phyloP scores from a whole-genome alignment of 2,797 vertebrate species.

The Triplophysa yarkandensis region DNA sequence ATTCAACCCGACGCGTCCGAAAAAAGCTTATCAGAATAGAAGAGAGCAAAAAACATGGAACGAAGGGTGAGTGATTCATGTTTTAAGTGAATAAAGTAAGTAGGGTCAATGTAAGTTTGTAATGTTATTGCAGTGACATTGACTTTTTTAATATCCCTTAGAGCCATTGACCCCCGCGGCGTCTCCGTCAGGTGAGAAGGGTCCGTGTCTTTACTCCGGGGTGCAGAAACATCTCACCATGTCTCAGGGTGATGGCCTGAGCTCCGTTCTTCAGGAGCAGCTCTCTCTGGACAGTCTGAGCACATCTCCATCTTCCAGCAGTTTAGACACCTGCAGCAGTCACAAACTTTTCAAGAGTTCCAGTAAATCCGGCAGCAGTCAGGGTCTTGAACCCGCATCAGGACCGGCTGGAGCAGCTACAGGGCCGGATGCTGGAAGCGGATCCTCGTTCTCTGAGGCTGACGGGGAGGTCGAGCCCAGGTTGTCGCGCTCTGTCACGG shows the following conservation, averaged over 20 bases:
- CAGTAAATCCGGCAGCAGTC: constrained; percentile 71
- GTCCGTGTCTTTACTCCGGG: constrained; percentile 79
- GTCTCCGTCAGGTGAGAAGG: constrained; percentile 72
- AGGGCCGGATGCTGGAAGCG: constrained; percentile 64
- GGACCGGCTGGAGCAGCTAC: constrained; percentile 60
- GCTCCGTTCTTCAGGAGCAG: constrained; percentile 76
- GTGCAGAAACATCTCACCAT: constrained; percentile 79
- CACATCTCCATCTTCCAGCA: constrained; percentile 85
- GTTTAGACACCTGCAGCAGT: constrained; percentile 84
- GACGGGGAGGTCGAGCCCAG: constrained; percentile 83
- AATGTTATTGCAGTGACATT: too few species aligned
- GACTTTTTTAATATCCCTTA: too few species aligned
- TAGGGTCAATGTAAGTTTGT: too few species aligned
- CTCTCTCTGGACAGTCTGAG: constrained; percentile 74
- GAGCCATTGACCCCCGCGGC: constrained; percentile 70
- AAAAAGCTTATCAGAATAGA: constrained; percentile 94
- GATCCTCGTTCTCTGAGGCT: constrained; percentile 83
- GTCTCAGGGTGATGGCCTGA: constrained; percentile 76
- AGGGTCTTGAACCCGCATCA: constrained; percentile 54
- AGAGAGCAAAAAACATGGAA: constrained; percentile 83
- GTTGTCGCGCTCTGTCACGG: constrained; percentile 87
- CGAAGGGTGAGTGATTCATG: constrained; percentile 78
- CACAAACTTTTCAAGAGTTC: constrained; percentile 83
- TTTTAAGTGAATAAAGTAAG: too few species aligned
- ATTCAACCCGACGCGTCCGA: constrained; percentile 89